Base-by-base conservation (phyloP, 2,888 invertebrate species). In the Yponomeuta sedellus region DNA sequence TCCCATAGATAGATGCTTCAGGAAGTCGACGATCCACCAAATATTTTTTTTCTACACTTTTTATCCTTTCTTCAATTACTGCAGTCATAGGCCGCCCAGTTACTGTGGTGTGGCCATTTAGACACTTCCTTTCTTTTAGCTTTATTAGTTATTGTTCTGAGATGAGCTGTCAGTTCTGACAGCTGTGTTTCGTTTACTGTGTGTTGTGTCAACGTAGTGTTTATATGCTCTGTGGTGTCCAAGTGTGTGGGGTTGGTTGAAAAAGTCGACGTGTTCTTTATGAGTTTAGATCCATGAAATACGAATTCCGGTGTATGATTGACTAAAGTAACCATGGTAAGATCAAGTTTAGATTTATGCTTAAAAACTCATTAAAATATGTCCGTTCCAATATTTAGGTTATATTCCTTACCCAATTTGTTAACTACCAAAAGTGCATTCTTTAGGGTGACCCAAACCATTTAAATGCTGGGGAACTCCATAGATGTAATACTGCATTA, bases 301-400 rank as follows among this genome's bases (percentile, higher is more conserved):
- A 12, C 20, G 5, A 34, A 39, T 64, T 67, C 4, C 44, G 44
- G 44, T 16, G 16, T 64, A 40, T 67, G 64, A 67, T 57, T 66
- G 40, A 65, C 64, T 44, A 52, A 66, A 66, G 68, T 65, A 67
- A 65, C 61, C 67, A 64, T 62, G 44, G 25, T 66, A 62, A 56
- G 28, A 39, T 59, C 25, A 22, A 10, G 3, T 12, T 62, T 40
- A 5, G 16, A 52, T 52, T 52, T 16, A 12, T 16, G 44, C 16
- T 52, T 16, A 16, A 44, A 44, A 44, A 3, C 44, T 10, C 44
- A 44, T 12, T 44, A 44, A 44, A 44, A 16, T 16, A 52, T 52
- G 44, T 52, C 4, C 2, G 44, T 52, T 52, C 16, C 12, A 52
- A 52, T 52, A 16, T 52, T 52, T 52, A 52, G 44, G 16, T 52